Base-by-base conservation (phyloP, 1,140 invertebrate species). In the Parapsyche elsis region DNA sequence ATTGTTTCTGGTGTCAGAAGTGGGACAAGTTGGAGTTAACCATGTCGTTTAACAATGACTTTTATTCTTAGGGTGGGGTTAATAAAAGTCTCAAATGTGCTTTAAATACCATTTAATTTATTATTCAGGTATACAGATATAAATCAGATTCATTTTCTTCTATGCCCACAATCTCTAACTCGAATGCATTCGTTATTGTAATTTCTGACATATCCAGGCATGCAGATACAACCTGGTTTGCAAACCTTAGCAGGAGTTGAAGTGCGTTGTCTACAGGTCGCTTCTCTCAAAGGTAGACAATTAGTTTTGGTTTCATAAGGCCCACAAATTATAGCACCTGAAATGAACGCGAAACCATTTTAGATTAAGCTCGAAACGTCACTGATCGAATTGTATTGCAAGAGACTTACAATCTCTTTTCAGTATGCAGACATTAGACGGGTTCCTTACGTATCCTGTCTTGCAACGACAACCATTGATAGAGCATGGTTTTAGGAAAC, bases 391-490 rank as follows among this genome's bases (percentile, higher is more conserved):
- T 9, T 5, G 9, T 24, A 71, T 10, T 12, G 5, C 10, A 38
- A 14, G 9, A 12, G 24, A 46, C 21, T 59, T 73, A 80, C 9
- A 49, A 49, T 12, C 76, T 46, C 9, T 74, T 76, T 46, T 38
- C 9, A 70, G 76, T 19, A 70, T 21, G 19, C 64, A 70, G 4
- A 19, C 21, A 5, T 19, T 19, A 23, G 14, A 0, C 5, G 64
- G 4, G 10, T 57, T 21, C 21, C 24, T 70, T 14, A 70, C 64
- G 19, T 5, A 70, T 2, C 12, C 12, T 12, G 2, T 19, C 21
- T 70, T 70, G 23, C 64, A 70, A 23, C 24, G 16, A 12, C 64
- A 70, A 19, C 64, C 64, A 5, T 23, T 70, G 4, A 2, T 26
- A 23, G 5, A 16, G 19, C 53, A 57, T 4, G 53, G 53, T 16